Evolutionary conservation across 2,113 vertebrate species (phyloP), one percentile per base, ranked within the genome.

Genomic region (Anoplopoma fimbria): DNA sequence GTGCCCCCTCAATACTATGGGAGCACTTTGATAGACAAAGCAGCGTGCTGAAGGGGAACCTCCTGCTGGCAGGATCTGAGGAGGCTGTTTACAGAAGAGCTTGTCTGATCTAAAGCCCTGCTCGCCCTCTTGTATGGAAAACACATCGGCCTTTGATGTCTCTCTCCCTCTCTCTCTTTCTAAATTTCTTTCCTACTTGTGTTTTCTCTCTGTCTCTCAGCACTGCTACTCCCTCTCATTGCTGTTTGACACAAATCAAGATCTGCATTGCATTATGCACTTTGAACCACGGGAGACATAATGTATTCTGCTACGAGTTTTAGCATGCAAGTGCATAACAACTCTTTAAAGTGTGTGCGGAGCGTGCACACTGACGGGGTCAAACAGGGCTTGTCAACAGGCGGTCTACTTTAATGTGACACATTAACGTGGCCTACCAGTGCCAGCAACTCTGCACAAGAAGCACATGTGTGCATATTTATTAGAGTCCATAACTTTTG

Each of bases 71-170:
- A 91, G 83, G 93, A 94, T 95, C 93, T 93, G 91, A 93, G 94
- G 82, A 92, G 85, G 86, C 87, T 94, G 93, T 95, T 94, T 93
- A 93, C 87, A 90, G 93, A 94, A 73, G 81, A 88, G 81, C 92
- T 91, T 92, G 94, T 95, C 92, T 94, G 92, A 95, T 94, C 91
- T 93, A 42, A 91, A 93, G 91, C 87, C 77, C 86, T 27, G 86
- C 77, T 92, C 82, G 71, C 86, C 87, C 88, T 92, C 88, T 92
- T 90, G 91, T 91, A 93, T 91, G 90, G 92, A 91, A 93, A 94
- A 90, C 90, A 92, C 90, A n/a, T 89, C 63, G 75, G 85, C 87
- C 94, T 96, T 95, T 96, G 93, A 96, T 95, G 94, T 95, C 93
- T 95, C 87, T 93, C 90, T 94, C 88, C 70, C 76, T 91, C 81